Evolutionary conservation across 2,797 vertebrate species (phyloP).

Genomic region (Rhinoraja longicauda): DNA sequence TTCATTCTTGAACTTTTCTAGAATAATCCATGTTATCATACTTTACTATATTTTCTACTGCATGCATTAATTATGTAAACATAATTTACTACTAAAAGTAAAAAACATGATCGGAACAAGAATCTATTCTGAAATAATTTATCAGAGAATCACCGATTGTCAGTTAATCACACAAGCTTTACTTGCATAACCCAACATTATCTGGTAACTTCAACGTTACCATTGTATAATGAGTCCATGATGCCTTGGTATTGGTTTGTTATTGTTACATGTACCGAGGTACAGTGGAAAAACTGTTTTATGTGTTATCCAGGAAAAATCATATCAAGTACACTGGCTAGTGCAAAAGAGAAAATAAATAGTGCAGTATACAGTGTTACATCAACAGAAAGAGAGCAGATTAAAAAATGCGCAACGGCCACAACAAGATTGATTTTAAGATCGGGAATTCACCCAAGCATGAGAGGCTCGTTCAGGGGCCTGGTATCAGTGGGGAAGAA

Average conservation of each 20-base stretch:
- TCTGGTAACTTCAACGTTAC: neutral
- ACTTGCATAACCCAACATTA: neutral
- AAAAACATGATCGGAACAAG: neutral
- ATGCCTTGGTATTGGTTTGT: neutral
- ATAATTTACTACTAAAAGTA: neutral
- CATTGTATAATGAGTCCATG: neutral
- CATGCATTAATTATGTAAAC: neutral
- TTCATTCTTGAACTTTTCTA: neutral
- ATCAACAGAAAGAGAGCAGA: too few relatives aligned
- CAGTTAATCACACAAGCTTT: neutral
- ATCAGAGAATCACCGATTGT: neutral
- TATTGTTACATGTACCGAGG: too few relatives aligned
- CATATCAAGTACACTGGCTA: too few relatives aligned
- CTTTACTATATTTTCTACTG: neutral
- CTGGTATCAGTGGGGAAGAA: too few relatives aligned
- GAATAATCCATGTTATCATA: neutral
- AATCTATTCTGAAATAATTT: neutral
- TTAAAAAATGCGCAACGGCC: too few relatives aligned
- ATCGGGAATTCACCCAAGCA: too few relatives aligned
- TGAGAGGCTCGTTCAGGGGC: too few relatives aligned
- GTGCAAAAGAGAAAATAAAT: too few relatives aligned
- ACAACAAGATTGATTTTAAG: too few relatives aligned
- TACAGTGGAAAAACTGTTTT: too few relatives aligned
- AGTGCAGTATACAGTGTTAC: too few relatives aligned
- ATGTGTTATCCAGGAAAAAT: too few relatives aligned